phyloP scores from a whole-genome alignment of 2,113 vertebrate species.

The Falcunculus frontatus region DNA sequence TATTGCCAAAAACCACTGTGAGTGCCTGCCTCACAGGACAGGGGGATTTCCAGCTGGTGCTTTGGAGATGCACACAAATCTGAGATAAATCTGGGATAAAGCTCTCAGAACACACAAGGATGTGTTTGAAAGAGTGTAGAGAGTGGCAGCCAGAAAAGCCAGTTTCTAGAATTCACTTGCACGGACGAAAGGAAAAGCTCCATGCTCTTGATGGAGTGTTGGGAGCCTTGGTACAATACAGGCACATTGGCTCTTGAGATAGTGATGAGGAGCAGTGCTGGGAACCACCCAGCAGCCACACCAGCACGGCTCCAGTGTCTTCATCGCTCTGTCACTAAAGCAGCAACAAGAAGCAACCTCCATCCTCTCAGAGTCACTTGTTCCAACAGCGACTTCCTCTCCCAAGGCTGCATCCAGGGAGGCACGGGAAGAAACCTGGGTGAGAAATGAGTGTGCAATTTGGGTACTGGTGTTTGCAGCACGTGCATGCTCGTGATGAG shows the following conservation, averaged over 20 bases:
- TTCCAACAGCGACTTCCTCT: not conserved
- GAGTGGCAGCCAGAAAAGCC: not conserved
- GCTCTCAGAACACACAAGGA: fast-evolving
- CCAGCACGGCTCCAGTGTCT: not conserved
- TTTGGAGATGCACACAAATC: not conserved
- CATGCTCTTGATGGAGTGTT: not conserved
- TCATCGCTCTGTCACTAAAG: not conserved
- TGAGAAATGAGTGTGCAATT: fast-evolving
- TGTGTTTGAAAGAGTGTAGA: not conserved
- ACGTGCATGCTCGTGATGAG: fast-evolving
- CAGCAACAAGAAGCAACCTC: not conserved
- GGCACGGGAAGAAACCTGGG: fast-evolving
- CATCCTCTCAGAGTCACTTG: not conserved
- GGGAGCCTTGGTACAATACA: not conserved
- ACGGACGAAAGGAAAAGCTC: not conserved
- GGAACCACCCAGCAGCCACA: not conserved
- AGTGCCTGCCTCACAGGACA: not conserved
- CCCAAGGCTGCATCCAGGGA: not conserved
- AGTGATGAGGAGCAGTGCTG: not conserved
- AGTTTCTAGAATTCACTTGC: not conserved
- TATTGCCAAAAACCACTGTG: not conserved
- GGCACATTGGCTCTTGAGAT: not conserved
- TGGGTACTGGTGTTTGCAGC: not conserved
- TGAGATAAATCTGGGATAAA: not conserved
- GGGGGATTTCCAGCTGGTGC: not conserved